Base-by-base conservation (phyloP, 2,797 vertebrate species). In the Parambassis ranga region DNA sequence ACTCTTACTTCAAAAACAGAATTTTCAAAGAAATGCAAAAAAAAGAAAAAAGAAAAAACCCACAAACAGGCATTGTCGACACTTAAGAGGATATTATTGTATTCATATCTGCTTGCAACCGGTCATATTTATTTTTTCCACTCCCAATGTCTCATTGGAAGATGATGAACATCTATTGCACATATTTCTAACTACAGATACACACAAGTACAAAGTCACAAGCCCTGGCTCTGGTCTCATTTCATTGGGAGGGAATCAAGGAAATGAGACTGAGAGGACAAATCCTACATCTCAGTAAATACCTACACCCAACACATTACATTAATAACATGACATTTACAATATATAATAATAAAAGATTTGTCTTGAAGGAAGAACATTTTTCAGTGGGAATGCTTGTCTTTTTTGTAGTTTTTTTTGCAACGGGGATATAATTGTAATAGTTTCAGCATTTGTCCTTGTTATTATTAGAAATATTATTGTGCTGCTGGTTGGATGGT, bases 401-500 rank as follows among this genome's bases (percentile, higher is more conserved):
- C 52, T 85, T 84, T 87, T 85, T 79, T 63, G 67, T 81, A 68
- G 66, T 60, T 90, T 92, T 91, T 89, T 92, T 92, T 92, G 90
- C 88, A 90, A 91, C 87, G 53, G 84, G 85, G 75, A 81, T 91
- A 88, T 84, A 87, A 87, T 89, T 91, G 90, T 88, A 74, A 51
- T 82, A 79, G 77, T 73, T 91, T 85, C 81, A 88, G 89, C 76
- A 75, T 88, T 79, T 93, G 93, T 92, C 87, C 91, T 88, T 89
- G 75, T 93, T 92, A 93, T 94, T 91, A 83, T 88, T 91, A 93
- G 92, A 95, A 95, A 93, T 86, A 81, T 90, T 91, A 89, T 93
- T 94, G 94, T 94, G 92, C 93, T 94, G 96, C 95, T 98, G 97
- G 95, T 95, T 94, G 92, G 92, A 92, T 89, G 89, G 87, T 88